Percentiles rank a stretch among this genome's conserved stretches.
These are phyloP conservation scores for Stichodactyla mertensii DNA, from an alignment of 64 coral and sea anemone genomes.

Conservation along the genomic window DNA sequence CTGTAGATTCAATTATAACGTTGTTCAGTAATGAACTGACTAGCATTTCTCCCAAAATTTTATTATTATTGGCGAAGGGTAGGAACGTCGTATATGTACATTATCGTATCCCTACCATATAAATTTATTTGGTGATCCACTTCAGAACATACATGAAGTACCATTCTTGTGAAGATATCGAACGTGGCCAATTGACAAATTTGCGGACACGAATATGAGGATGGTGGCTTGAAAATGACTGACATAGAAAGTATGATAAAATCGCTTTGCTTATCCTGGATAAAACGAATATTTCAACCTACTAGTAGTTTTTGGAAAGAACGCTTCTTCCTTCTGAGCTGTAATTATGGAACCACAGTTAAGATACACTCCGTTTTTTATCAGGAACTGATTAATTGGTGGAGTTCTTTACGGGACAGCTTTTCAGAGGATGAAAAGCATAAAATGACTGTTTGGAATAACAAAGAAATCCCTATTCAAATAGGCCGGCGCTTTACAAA, in stretches of 20 bases:
- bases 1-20: too few species aligned
- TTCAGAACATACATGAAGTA: too few species aligned
- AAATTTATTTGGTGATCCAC: too few species aligned
- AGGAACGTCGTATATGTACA: too few species aligned
- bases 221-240: constrained; percentile 17
- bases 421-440: neutral
- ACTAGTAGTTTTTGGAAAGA: constrained; percentile 4
- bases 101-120: too few species aligned
- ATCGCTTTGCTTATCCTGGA: constrained; percentile 2
- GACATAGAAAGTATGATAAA: constrained; percentile 18
- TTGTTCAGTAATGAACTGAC: too few species aligned
- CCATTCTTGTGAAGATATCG: too few species aligned
- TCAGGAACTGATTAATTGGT: constrained; percentile 8
- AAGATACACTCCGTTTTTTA: neutral
- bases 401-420: neutral
- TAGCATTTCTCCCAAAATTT: too few species aligned
- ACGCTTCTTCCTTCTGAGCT: neutral
- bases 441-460: constrained; percentile 8
- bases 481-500: neutral
- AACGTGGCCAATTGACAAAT: too few species aligned
- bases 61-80: too few species aligned
- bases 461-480: constrained; percentile 15
- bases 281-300: neutral
- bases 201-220: neutral
- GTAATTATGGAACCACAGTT: constrained; percentile 12